Evolutionary conservation across 1,140 invertebrate species (phyloP), one percentile per base, ranked within the genome.

Genomic region (Megathymus violae): DNA sequence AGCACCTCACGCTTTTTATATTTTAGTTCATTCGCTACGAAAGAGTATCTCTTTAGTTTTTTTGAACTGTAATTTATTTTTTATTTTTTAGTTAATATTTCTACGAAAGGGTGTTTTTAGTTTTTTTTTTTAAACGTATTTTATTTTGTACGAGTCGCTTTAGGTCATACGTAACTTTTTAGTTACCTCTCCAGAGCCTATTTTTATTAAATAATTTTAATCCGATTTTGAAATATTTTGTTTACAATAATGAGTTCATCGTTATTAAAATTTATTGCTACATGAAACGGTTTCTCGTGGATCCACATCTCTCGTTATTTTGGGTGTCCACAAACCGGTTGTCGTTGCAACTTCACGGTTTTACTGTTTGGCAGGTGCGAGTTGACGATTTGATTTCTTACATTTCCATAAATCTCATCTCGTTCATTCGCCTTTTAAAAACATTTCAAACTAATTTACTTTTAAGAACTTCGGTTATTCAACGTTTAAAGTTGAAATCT

Each of bases 161-260:
- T n/a, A n/a, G n/a, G n/a, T n/a, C n/a, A n/a, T n/a, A n/a, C n/a
- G n/a, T n/a, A n/a, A n/a, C n/a, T n/a, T n/a, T n/a, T n/a, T n/a
- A n/a, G n/a, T n/a, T n/a, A n/a, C n/a, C n/a, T n/a, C n/a, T n/a
- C n/a, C n/a, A n/a, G n/a, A n/a, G n/a, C n/a, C n/a, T n/a, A n/a
- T n/a, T n/a, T n/a, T n/a, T n/a, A n/a, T n/a, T n/a, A n/a, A n/a
- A 69, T 22, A 62, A 71, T 64, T 80, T 73, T 66, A 31, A 31
- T 4, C 4, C 27, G 4, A 31, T 31, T 31, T 31, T 7, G 27
- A 31, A 31, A 31, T 31, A 31, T 31, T 31, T 31, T 31, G 27
- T 7, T 31, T 4, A 31, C 1, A 7, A 31, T 31, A 31, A 31
- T 9, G 27, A 31, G 27, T 4, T 31, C 27, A 7, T 31, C 9